Base-by-base conservation (phyloP, 2,797 vertebrate species). In the Sebastes steindachneri region DNA sequence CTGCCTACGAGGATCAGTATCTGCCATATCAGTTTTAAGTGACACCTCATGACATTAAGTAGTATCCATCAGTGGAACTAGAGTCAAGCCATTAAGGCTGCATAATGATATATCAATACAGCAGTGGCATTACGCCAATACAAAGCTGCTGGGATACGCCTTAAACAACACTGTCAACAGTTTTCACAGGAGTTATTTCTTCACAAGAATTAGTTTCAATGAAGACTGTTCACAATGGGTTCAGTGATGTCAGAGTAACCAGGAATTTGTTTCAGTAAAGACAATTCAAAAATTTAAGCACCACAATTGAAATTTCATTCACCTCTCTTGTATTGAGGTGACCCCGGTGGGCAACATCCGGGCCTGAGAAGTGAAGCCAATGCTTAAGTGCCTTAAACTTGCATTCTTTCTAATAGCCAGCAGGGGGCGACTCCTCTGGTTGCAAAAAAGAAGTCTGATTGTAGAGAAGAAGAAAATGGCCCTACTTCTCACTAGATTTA, bases 31-130 rank as follows among this genome's bases (percentile, higher is more conserved):
- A 65, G 37, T 75, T 80, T 77, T 55, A 73, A 71, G 66, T 67
- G 26, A 14, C 85, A 74, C 29, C 67, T 80, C 74, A 71, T 81
- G 72, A 72, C 60, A 57, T 63, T 33, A 74, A 77, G 35, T 29
- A 48, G 48, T 31, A 68, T 77, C 51, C 23, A 45, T 73, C 23
- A 33, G 57, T 74, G 62, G 35, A 75, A 54, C 21, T 35, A 4
- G 9, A 57, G 35, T 35, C 15, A 75, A 26, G 62, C 26, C 1
- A 2, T 71, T 70, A 35, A 72, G 37, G 54, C 17, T 14, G 28
- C 57, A 62, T 64, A 35, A 59, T 66, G 58, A 65, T 54, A 57
- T 60, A 64, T 82, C 73, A 81, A 80, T 69, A 76, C 33, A 51
- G 79, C 29, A 68, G 31, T 33, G 68, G 53, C 51, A 5, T 37